Base-by-base conservation (phyloP, 2,888 invertebrate genomes). In the Chalcis sispes region DNA sequence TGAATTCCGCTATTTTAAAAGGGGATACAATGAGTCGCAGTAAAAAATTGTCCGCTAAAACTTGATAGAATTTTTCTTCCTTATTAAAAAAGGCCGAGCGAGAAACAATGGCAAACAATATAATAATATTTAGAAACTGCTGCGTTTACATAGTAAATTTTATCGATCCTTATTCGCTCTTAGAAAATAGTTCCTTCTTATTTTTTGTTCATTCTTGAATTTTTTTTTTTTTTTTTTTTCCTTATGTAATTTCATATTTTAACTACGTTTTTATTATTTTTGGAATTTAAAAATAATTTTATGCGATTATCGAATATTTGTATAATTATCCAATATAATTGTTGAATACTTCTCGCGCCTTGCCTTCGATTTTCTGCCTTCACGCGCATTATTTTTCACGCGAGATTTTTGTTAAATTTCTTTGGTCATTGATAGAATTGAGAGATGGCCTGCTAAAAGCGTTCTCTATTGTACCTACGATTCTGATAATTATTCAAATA, bases 401-500 rank as follows among this genome's bases (percentile, higher is more conserved):
- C 70, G 71, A 77, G 77, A 72, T 72, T 77, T 69, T 71, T 75
- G 70, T 69, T 73, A 66, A 50, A 7, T 61, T 70, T 70, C n/a
- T 73, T 69, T 36, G 40, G 15, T 72, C 46, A 70, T 69, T 20
- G 15, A 54, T 46, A 70, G 52, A 81, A 79, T 67, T 36, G 54
- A 80, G 80, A 82, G 81, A 84, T 86, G 82, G 82, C 82, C 82
- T 82, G 84, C 84, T 85, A 81, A 82, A 85, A 83, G 81, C 83
- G 83, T 86, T 85, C 86, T 84, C 82, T 84, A 84, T 85, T 87
- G 83, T 87, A 86, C 83, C 83, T 82, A 85, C 82, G 82, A 87
- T 84, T 85, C 83, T 85, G 81, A 83, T 85, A 81, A 84, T 81
- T 85, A 85, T 84, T 84, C 84, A 83, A 86, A 87, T 87, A 87